Evolutionary conservation across 1,140 invertebrate genomes (phyloP).

Genomic region (Trinorchestia longiramus): DNA sequence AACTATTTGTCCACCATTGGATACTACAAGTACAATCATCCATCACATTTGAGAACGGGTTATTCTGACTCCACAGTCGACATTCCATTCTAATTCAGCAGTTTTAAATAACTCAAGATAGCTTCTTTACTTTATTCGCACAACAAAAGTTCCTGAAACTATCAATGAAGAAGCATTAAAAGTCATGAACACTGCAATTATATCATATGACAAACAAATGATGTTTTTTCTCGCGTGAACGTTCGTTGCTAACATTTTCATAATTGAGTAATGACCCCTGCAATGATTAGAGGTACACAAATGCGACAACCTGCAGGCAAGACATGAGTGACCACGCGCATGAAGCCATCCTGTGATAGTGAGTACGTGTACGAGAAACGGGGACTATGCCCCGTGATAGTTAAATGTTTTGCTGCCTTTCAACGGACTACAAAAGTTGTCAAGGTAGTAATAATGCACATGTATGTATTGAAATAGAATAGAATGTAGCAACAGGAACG

Average conservation of each 20-base stretch:
- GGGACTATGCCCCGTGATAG: too few relatives aligned
- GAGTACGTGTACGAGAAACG: too few relatives aligned
- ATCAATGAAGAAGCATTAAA: background rate
- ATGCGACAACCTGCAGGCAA: too few relatives aligned
- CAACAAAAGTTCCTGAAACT: background rate
- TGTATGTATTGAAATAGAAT: too few relatives aligned
- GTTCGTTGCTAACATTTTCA: background rate
- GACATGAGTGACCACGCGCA: too few relatives aligned
- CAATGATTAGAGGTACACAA: background rate
- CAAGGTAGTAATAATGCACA: too few relatives aligned
- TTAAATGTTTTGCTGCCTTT: too few relatives aligned
- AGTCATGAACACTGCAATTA: background rate
- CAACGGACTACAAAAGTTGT: too few relatives aligned
- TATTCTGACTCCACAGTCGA: background rate
- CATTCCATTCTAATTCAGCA: background rate
- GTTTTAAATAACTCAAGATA: background rate
- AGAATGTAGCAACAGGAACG: too few relatives aligned
- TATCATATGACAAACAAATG: background rate
- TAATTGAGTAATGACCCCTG: background rate
- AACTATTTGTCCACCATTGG: background rate
- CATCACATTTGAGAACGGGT: background rate
- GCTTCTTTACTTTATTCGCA: background rate
- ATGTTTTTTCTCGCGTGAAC: background rate
- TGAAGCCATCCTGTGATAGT: too few relatives aligned
- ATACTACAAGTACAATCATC: background rate